Evolutionary conservation across 2,797 vertebrate genomes (phyloP).

Genomic region (Lycodopsis pacificus): DNA sequence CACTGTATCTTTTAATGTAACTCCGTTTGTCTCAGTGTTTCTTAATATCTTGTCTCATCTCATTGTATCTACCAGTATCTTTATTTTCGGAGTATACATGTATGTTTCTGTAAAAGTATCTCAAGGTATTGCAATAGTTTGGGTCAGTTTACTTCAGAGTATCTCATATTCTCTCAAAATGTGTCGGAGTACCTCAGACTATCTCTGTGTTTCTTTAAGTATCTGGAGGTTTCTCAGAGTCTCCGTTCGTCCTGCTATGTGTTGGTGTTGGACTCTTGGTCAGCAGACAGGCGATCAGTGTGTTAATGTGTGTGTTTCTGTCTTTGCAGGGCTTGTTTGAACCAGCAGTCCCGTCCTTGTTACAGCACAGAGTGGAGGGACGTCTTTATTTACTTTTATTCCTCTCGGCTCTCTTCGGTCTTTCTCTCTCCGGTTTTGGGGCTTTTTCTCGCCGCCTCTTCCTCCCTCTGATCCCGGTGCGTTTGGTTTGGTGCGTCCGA

Average conservation of each 20-base stretch:
- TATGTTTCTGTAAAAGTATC: not conserved
- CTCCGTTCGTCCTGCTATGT: not conserved
- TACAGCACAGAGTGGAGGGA: slow-evolving; percentile 26
- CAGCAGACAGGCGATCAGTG: not conserved
- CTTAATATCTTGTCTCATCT: not conserved
- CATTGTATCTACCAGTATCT: not conserved
- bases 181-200: not conserved
- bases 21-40: not conserved
- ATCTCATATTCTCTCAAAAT: not conserved
- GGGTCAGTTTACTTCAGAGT: not conserved
- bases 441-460: slow-evolving; percentile 10
- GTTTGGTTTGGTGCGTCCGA: slow-evolving; percentile 16
- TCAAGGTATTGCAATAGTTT: not conserved
- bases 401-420: not conserved
- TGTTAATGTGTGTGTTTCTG: slow-evolving; percentile 71
- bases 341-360: slow-evolving; percentile 33
- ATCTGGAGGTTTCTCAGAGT: not conserved
- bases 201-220: not conserved
- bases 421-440: slow-evolving; percentile 3
- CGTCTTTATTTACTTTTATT: not conserved
- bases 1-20: not conserved
- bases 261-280: not conserved
- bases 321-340: slow-evolving; percentile 77
- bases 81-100: not conserved
- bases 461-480: slow-evolving; percentile 44